Conservation (phyloP, 2,797 vertebrate species). For the Enteromius viviparus region DNA sequence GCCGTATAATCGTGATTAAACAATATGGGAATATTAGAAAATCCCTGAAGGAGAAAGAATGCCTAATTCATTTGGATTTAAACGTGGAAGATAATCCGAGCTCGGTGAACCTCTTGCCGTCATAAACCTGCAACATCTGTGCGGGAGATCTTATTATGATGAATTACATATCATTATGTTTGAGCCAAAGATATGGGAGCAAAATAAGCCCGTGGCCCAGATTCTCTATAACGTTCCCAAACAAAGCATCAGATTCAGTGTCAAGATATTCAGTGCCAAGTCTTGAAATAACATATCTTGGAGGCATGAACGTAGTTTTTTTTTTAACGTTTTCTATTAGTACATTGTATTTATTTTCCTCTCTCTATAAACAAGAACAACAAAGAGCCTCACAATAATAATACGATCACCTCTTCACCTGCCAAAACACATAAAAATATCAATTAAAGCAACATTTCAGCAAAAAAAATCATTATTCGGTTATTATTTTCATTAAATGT, state of each 20-base stretch:
- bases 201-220: conserved; percentile 37
- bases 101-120: neutral
- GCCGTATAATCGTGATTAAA: conserved; percentile 60
- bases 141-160: conserved; percentile 43
- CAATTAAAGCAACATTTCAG: neutral
- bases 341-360: neutral
- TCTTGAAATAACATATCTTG: conserved; percentile 17
- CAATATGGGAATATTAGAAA: conserved; percentile 58
- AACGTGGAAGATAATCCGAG: conserved; percentile 65
- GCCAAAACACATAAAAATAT: neutral
- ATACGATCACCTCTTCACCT: neutral
- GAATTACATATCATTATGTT: conserved; percentile 33
- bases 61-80: conserved; percentile 61
- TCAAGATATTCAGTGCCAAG: conserved; percentile 29
- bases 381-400: neutral
- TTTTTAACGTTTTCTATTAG: neutral
- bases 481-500: neutral
- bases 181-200: conserved; percentile 26
- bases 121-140: conserved; percentile 43
- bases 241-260: conserved; percentile 18
- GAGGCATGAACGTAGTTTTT: neutral
- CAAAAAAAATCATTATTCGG: neutral
- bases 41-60: conserved; percentile 54
- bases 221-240: conserved; percentile 11
- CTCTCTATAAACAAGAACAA: neutral